A percentile compares a stretch with the other conserved stretches of the same genome.
phyloP scores from a whole-genome alignment of 1,140 invertebrate species.

The Arion vulgaris region DNA sequence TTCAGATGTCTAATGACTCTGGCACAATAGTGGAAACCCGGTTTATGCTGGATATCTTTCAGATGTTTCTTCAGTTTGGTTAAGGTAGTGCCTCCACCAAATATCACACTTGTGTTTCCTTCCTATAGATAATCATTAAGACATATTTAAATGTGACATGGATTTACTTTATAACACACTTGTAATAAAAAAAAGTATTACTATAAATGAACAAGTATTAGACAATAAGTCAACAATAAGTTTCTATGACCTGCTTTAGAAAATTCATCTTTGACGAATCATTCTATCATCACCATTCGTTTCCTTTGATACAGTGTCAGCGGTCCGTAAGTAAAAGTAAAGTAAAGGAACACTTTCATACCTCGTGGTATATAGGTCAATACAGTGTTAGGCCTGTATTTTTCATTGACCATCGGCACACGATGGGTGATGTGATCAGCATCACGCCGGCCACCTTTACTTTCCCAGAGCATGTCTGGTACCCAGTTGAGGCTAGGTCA shows the following conservation, averaged over 20 bases:
- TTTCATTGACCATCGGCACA: too few species aligned
- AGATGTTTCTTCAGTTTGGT: constrained; percentile 52
- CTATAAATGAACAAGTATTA: background rate
- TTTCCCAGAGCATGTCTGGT: too few species aligned
- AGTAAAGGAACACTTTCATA: too few species aligned
- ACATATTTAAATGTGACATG: background rate
- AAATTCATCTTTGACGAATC: background rate
- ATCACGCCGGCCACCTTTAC: too few species aligned
- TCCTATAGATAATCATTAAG: constrained; percentile 5
- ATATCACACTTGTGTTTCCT: constrained; percentile 26
- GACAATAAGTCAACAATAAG: background rate
- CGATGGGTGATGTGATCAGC: too few species aligned
- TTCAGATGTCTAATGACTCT: constrained; percentile 62
- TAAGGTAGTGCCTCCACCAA: constrained; percentile 57
- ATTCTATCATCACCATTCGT: background rate
- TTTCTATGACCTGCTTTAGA: background rate
- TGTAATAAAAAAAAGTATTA: background rate
- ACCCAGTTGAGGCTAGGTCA: too few species aligned
- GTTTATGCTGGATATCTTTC: constrained; percentile 31
- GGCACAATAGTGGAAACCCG: constrained; percentile 55
- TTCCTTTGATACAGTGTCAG: too few species aligned
- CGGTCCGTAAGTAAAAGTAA: too few species aligned
- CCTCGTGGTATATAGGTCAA: too few species aligned
- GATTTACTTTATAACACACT: background rate
- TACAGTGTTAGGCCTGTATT: too few species aligned